These are phyloP conservation scores for Neogale vison DNA, from an alignment of 2,113 vertebrate genomes.

Conservation along the genomic window DNA sequence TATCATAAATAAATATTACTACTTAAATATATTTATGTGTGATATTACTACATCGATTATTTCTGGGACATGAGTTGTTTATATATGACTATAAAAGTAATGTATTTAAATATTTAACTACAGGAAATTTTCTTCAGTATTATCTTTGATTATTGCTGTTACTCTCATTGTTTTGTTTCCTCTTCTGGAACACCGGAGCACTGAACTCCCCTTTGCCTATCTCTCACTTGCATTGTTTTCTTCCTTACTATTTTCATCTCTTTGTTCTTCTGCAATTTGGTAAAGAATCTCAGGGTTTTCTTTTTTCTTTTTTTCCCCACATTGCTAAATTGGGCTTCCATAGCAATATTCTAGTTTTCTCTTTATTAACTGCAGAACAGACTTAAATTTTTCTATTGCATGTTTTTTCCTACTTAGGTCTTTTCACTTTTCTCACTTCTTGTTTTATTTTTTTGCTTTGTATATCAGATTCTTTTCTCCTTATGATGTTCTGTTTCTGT, in stretches of 20 bases:
- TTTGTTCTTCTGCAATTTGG: not conserved
- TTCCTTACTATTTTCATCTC: not conserved
- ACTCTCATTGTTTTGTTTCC: not conserved
- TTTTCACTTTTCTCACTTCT: not conserved
- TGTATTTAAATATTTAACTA: not conserved
- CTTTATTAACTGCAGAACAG: not conserved
- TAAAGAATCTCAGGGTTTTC: not conserved
- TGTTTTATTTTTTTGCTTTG: not conserved
- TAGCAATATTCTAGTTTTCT: not conserved
- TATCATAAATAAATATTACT: no score
- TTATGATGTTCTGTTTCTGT: not conserved
- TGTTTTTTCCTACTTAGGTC: not conserved
- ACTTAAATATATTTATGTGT: not conserved
- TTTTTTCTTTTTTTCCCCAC: not conserved
- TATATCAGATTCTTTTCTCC: not conserved
- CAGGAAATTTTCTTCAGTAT: not conserved
- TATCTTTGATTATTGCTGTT: not conserved
- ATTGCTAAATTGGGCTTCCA: not conserved
- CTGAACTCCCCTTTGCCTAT: not conserved
- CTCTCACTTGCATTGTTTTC: not conserved
- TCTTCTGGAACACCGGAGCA: not conserved
- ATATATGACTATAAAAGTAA: not conserved
- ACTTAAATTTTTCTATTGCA: not conserved
- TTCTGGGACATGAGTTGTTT: not conserved
- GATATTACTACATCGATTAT: not conserved